These are phyloP conservation scores for Drepana arcuata DNA, from an alignment of 1,140 invertebrate genomes.

Conservation along the genomic window DNA sequence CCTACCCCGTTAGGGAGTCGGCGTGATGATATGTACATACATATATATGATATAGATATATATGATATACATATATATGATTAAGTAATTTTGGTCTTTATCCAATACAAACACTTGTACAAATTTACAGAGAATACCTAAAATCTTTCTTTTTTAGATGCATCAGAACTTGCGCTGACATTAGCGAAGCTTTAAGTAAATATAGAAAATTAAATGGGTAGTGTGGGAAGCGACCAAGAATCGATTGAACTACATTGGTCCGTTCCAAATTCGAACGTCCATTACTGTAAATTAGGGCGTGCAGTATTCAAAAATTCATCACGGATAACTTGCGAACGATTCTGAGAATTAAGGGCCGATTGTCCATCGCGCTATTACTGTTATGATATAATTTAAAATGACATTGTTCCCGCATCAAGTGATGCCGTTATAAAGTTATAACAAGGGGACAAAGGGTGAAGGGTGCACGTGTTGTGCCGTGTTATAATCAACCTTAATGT, in stretches of 20 bases:
- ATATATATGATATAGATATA: too few species aligned
- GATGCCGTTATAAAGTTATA: slow-evolving; percentile 35
- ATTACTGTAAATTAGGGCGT: slow-evolving; percentile 50
- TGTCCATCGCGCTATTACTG: slow-evolving; percentile 26
- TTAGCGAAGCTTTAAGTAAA: too few species aligned
- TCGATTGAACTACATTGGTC: slow-evolving; percentile 12
- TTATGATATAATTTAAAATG: slow-evolving; percentile 58
- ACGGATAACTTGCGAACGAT: slow-evolving; percentile 23
- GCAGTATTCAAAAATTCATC: slow-evolving; percentile 36
- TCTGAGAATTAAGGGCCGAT: slow-evolving; percentile 31
- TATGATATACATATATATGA: too few species aligned
- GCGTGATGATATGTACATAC: too few species aligned
- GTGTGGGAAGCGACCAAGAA: too few species aligned
- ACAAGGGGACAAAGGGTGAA: slow-evolving; percentile 47
- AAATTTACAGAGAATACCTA: too few species aligned
- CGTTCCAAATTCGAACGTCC: slow-evolving; percentile 34
- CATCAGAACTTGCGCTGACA: too few species aligned
- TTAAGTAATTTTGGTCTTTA: too few species aligned
- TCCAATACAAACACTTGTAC: too few species aligned
- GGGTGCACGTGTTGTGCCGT: slow-evolving; percentile 56
- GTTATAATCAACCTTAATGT: slow-evolving; percentile 19
- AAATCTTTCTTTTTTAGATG: too few species aligned
- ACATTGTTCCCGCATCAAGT: slow-evolving; percentile 37
- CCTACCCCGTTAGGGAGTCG: too few species aligned
- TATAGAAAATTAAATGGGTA: too few species aligned